Evolutionary conservation across 2,888 invertebrate species (phyloP), one percentile per base, ranked within the genome.

Genomic region (Nemotelus nigrinus): DNA sequence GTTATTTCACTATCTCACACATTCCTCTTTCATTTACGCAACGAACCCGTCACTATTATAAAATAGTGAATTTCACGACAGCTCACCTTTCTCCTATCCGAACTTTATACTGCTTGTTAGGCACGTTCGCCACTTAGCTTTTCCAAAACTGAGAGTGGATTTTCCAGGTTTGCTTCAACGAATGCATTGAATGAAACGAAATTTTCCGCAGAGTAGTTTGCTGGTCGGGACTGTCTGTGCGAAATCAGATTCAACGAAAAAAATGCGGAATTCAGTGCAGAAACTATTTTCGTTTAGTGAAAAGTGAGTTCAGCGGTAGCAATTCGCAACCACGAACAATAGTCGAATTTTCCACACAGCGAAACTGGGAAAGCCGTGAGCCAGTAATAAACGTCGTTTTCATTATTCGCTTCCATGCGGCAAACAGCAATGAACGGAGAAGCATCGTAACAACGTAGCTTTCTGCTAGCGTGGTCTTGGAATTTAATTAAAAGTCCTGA

Each of bases 401-500:
- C 48, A 50, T 67, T 50, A 50, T 67, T 67, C 50, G 25, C 25
- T 67, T 67, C 67, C 25, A 5, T 7, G 63, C 4, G 25, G 43
- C 43, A 39, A 3, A 63, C 8, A 44, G 39, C 50, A 64, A 57
- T n/a, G 67, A 39, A 48, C 67, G 50, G 41, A 2, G 39, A 7
- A 43, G 63, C 25, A 67, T 67, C 67, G 50, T 48, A 50, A 10
- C 67, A 48, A 48, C 50, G 67, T 63, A 43, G 45, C 44, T 50
- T 10, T 50, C 41, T 41, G 25, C 8, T 58, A n/a, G 43, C 41
- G 48, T 48, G 39, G 5, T 41, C 50, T 6, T 63, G 67, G 67
- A 67, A 67, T 67, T 67, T 67, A 67, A 67, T 67, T 67, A 67
- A 67, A 67, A 67, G 50, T 67, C 50, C 67, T 48, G 67, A 67